Percentiles rank a stretch among this genome's conserved stretches.
These are phyloP conservation scores for Sphinx pinastri DNA, from an alignment of 2,888 invertebrate species.

Conservation along the genomic window DNA sequence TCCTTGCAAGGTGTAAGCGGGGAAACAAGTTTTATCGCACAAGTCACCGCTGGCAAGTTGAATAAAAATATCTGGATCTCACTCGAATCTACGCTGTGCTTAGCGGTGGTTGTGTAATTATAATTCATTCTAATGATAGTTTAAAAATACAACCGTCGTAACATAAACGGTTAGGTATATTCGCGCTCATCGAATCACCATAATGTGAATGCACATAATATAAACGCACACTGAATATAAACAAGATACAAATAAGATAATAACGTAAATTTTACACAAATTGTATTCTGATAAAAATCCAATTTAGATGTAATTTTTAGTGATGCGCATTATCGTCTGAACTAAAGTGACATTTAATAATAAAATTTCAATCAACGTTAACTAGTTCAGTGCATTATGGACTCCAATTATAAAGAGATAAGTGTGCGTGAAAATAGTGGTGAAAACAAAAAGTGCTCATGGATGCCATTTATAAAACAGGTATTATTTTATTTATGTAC, in stretches of 20 bases:
- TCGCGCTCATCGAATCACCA: slow-evolving; percentile 20
- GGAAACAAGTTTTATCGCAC: slow-evolving; percentile 28
- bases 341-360: not conserved
- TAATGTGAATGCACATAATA: slow-evolving; percentile 25
- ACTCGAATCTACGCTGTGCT: slow-evolving; percentile 28
- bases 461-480: slow-evolving; percentile 29
- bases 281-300: not conserved
- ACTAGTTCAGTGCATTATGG: slow-evolving; percentile 29
- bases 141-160: not conserved
- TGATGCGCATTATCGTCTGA: slow-evolving; percentile 12
- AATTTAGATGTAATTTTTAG: slow-evolving; percentile 6
- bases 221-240: slow-evolving; percentile 6
- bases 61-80: slow-evolving; percentile 29
- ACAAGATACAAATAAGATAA: slow-evolving; percentile 26
- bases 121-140: slow-evolving; percentile 4
- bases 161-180: slow-evolving; percentile 3
- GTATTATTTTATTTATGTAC: slow-evolving; percentile 24
- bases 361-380: not conserved
- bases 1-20: slow-evolving; percentile 27
- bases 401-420: slow-evolving; percentile 30
- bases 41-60: slow-evolving; percentile 19
- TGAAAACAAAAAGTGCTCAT: slow-evolving; percentile 26
- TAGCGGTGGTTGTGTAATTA: slow-evolving; percentile 27
- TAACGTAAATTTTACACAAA: slow-evolving; percentile 18
- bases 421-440: slow-evolving; percentile 26